Evolutionary conservation across 2,888 invertebrate species (phyloP).

Genomic region (Cerastis rubricosa): DNA sequence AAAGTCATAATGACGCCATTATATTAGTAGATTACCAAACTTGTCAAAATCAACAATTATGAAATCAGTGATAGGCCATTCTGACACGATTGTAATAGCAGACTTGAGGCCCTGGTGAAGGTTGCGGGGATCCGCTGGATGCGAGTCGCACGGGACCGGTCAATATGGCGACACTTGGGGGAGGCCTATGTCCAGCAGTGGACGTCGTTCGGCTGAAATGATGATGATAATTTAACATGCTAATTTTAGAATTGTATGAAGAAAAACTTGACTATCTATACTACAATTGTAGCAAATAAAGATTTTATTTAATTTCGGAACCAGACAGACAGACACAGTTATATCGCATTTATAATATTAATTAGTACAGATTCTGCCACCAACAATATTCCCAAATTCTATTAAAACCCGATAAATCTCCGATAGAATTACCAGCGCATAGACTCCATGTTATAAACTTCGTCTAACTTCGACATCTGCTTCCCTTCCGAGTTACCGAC

Average conservation of each 20-base stretch:
- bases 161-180: no score
- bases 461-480: conserved; percentile 44
- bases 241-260: not conserved
- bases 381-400: not conserved
- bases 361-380: not conserved
- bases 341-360: not conserved
- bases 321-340: not conserved
- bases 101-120: no score
- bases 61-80: no score
- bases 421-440: conserved; percentile 13
- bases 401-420: conserved; percentile 21
- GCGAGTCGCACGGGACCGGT: no score
- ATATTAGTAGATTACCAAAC: no score
- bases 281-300: not conserved
- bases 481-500: conserved; percentile 30
- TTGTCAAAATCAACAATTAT: no score
- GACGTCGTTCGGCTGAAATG: no score
- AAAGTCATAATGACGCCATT: no score
- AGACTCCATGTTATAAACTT: conserved; percentile 35
- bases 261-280: no score
- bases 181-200: no score
- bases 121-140: no score
- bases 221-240: not conserved
- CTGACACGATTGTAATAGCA: no score
- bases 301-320: not conserved